phyloP scores from a whole-genome alignment of 2,888 invertebrate genomes.

The Ectemnius continuus region DNA sequence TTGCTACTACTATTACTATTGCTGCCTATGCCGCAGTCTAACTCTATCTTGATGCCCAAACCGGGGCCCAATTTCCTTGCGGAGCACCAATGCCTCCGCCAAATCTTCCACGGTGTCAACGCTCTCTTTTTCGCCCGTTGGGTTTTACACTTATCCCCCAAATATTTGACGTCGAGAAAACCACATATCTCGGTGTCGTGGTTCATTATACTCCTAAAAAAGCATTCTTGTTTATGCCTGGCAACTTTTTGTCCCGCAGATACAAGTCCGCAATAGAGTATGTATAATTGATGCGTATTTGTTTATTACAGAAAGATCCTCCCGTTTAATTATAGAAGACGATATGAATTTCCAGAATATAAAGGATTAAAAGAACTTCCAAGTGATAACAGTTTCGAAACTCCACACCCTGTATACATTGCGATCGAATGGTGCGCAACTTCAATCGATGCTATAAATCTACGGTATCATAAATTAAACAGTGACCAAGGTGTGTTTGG shows the following conservation, averaged over 20 bases:
- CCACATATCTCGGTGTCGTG: constrained; percentile 67
- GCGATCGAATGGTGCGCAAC: too few relatives aligned
- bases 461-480: too few relatives aligned
- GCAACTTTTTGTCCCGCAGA: too few relatives aligned
- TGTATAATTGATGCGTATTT: neutral
- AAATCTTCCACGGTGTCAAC: constrained; percentile 68
- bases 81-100: constrained; percentile 74
- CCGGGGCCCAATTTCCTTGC: constrained; percentile 66
- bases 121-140: constrained; percentile 69
- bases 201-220: constrained; percentile 31
- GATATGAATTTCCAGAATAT: too few relatives aligned
- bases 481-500: too few relatives aligned
- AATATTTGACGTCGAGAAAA: constrained; percentile 71
- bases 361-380: too few relatives aligned
- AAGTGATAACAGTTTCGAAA: too few relatives aligned
- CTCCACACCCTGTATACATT: too few relatives aligned
- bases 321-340: too few relatives aligned
- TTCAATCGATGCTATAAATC: too few relatives aligned
- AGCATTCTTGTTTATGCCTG: too few relatives aligned
- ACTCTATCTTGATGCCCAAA: constrained; percentile 63
- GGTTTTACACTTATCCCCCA: constrained; percentile 66
- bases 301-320: neutral
- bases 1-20: constrained; percentile 49
- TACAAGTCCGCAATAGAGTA: too few relatives aligned
- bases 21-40: constrained; percentile 63